A percentile compares a stretch with the other conserved stretches of the same genome.
Conservation (phyloP, 2,797 vertebrate genomes). For the Takifugu rubripes region DNA sequence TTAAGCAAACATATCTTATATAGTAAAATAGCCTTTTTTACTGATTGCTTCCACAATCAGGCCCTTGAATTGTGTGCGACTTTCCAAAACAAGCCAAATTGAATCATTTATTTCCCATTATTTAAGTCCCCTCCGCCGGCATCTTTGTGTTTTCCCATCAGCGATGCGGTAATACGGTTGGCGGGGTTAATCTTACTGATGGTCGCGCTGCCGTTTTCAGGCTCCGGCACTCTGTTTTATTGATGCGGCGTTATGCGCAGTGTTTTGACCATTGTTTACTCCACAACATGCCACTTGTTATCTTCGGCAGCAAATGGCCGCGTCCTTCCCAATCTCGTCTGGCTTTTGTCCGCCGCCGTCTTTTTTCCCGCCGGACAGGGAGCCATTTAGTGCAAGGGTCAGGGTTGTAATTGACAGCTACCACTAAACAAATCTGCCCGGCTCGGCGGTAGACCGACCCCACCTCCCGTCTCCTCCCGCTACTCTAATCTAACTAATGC, state of each 20-base stretch:
- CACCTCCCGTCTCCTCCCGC: conserved; percentile 50
- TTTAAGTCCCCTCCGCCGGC: conserved; percentile 50
- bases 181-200: conserved; percentile 61
- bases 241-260: conserved; percentile 49
- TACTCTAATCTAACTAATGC: conserved; percentile 92
- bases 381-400: conserved; percentile 76
- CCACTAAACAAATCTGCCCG: conserved; percentile 85
- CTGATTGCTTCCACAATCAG: conserved; percentile 49
- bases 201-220: conserved; percentile 50
- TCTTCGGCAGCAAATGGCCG: conserved; percentile 62
- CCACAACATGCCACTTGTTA: conserved; percentile 70
- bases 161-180: conserved; percentile 50
- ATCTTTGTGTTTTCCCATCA: conserved; percentile 36
- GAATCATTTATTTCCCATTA: conserved; percentile 51
- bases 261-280: conserved; percentile 67
- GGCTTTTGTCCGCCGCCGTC: conserved; percentile 65
- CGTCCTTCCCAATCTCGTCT: conserved; percentile 75
- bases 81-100: conserved; percentile 51
- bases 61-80: conserved; percentile 55
- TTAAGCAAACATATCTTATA: background rate
- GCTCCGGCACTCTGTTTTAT: conserved; percentile 71
- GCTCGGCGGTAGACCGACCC: conserved; percentile 67
- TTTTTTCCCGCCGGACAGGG: conserved; percentile 59
- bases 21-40: conserved; percentile 12
- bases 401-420: conserved; percentile 84